Evolutionary conservation across 2,888 invertebrate genomes (phyloP), one percentile per base, ranked within the genome.

Genomic region (Platycnemis pennipes): DNA sequence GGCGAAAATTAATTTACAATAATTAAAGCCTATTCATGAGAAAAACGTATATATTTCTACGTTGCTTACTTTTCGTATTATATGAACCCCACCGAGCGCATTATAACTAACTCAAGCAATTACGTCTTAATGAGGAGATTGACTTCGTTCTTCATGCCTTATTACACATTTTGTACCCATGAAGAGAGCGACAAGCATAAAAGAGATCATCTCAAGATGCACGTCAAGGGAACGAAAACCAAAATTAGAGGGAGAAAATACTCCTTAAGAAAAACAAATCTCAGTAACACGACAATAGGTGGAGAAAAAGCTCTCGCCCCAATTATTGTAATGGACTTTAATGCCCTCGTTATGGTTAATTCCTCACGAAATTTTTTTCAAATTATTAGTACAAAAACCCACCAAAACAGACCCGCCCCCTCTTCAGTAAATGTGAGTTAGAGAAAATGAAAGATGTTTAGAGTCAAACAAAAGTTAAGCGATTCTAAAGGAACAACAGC

Each of bases 31-130:
- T 13, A 77, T 63, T 77, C 77, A 77, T 37, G 26, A 3, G 42
- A 91, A 91, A 91, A n/a, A 26, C 4, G 26, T 26, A 26, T 26
- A 63, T 45, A 13, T 45, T 69, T 69, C 37, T 77, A 77, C 37
- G 8, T 91, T 45, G 26, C 69, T 91, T 91, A 91, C 7, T 69
- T 77, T 77, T 63, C 63, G 63, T 42, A 63, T 91, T 69, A 69
- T 91, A 63, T 91, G 63, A 69, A 26, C n/a, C 49, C 91, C 56
- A 37, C 49, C 31, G 44, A 91, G 91, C 91, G 91, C 37, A 56
- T 45, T 91, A 91, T 91, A 91, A 91, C 91, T 91, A 69, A 91
- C 91, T 63, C 91, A 91, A 91, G 91, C 91, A 91, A 91, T 91
- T 91, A 69, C 37, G 63, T 0, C 91, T 91, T 44, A 91, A 91